phyloP scores from a whole-genome alignment of 2,797 vertebrate genomes.

The Notolepis coatsorum region DNA sequence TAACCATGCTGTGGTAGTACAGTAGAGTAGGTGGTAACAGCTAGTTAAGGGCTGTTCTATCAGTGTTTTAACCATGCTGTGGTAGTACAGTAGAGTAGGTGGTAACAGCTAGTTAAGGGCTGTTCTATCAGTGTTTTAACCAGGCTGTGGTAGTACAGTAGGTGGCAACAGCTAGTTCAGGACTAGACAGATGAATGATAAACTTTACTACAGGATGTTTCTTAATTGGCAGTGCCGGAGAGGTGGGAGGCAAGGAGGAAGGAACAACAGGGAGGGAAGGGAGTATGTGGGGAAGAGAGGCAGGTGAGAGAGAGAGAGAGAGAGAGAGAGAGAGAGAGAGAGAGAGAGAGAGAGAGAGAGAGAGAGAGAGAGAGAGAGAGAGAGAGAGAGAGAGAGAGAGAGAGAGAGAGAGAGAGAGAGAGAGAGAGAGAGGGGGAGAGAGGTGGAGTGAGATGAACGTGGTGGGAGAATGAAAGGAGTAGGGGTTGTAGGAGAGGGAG shows the following conservation, averaged over 20 bases:
- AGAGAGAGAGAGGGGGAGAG: background rate
- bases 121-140: conserved; percentile 2
- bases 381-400: conserved; percentile 4
- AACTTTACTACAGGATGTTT: background rate
- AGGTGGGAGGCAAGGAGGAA: conserved; percentile 1
- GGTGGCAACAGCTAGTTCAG: background rate
- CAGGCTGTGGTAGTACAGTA: background rate
- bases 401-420: conserved; percentile 18
- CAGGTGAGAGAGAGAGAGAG: background rate
- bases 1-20: too few relatives aligned
- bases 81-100: too few relatives aligned
- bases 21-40: too few relatives aligned
- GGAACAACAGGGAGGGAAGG: background rate
- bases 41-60: too few relatives aligned
- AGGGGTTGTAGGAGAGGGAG: background rate
- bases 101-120: too few relatives aligned
- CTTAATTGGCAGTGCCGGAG: background rate
- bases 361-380: conserved; percentile 1
- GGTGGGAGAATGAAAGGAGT: conserved; percentile 14
- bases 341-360: background rate
- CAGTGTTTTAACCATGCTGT: too few relatives aligned
- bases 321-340: background rate
- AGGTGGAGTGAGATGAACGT: background rate
- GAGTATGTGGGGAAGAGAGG: background rate
- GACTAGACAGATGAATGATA: conserved; percentile 10